Conservation (phyloP, 2,113 vertebrate species). For the Macroglossus sobrinus region DNA sequence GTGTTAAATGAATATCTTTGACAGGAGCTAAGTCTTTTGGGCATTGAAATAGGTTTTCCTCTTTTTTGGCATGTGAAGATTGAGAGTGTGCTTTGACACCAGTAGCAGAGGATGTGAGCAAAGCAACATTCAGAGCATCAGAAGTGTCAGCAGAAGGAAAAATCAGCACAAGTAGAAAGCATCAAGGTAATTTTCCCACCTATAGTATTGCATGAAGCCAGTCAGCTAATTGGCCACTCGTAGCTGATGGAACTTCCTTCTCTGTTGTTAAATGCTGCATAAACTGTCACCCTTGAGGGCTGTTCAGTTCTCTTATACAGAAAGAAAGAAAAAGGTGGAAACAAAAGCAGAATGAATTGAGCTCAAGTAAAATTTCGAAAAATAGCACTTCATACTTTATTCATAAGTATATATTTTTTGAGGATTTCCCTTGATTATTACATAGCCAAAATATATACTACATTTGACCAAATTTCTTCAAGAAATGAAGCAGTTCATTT, state of each 20-base stretch:
- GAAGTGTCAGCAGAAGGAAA: conserved; percentile 81
- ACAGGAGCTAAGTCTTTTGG: conserved; percentile 85
- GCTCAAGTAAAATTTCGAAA: conserved; percentile 23
- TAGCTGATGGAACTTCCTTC: conserved; percentile 69
- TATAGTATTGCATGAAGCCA: conserved; percentile 70
- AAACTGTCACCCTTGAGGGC: conserved; percentile 77
- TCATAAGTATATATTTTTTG: conserved; percentile 59
- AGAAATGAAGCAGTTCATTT: neutral
- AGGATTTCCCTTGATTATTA: conserved; percentile 65
- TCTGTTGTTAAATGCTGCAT: conserved; percentile 79
- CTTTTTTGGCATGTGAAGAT: conserved; percentile 83
- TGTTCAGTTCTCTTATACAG: conserved; percentile 66
- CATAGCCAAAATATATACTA: conserved; percentile 60
- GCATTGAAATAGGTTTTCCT: conserved; percentile 85
- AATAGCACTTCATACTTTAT: conserved; percentile 60
- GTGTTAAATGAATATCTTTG: conserved; percentile 84
- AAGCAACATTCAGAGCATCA: conserved; percentile 82
- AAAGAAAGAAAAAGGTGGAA: conserved; percentile 66
- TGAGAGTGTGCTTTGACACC: conserved; percentile 84
- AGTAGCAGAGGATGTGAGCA: conserved; percentile 82
- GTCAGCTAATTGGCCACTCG: conserved; percentile 73
- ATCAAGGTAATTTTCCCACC: conserved; percentile 80
- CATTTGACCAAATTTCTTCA: conserved; percentile 52
- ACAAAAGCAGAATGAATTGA: conserved; percentile 35
- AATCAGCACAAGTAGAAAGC: conserved; percentile 79